Percentiles rank a stretch among this genome's conserved stretches.
phyloP scores from a whole-genome alignment of 2,888 invertebrate genomes.

The Harmothoe impar region DNA sequence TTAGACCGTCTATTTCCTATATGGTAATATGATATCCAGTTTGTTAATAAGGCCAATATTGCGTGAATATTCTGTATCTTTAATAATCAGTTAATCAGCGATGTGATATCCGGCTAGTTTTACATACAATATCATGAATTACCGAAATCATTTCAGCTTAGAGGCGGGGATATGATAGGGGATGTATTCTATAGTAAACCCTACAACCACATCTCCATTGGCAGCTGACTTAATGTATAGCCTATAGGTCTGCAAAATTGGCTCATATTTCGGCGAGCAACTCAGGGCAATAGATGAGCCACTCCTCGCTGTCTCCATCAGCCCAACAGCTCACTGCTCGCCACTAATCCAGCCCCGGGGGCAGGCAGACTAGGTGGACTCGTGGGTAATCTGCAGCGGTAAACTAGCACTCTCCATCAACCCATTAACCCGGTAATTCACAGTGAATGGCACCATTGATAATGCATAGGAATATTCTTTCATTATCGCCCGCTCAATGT shows the following conservation, averaged over 20 bases:
- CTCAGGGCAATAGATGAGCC: not conserved
- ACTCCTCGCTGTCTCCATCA: constrained; percentile 1
- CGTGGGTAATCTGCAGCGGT: not conserved
- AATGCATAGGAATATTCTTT: constrained; percentile 22
- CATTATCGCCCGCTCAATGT: constrained; percentile 6
- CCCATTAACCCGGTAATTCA: constrained; percentile 26
- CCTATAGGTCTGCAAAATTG: not conserved
- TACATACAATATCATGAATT: no score
- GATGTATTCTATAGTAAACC: no score
- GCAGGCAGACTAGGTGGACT: not conserved
- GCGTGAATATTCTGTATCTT: no score
- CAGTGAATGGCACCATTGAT: constrained; percentile 16
- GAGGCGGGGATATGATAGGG: no score
- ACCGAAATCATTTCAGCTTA: no score
- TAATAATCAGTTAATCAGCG: no score
- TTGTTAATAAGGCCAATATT: no score
- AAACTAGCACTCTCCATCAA: constrained; percentile 29
- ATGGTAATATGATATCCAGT: no score
- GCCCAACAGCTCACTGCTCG: not conserved
- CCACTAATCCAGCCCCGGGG: not conserved
- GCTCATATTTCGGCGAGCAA: not conserved
- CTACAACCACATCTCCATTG: no score
- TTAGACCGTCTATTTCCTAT: no score
- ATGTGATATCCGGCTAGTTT: no score
- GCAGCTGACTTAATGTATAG: no score